These are phyloP conservation scores for Hirtodrosophila cameraria DNA, from an alignment of 2,888 invertebrate genomes.

Conservation along the genomic window DNA sequence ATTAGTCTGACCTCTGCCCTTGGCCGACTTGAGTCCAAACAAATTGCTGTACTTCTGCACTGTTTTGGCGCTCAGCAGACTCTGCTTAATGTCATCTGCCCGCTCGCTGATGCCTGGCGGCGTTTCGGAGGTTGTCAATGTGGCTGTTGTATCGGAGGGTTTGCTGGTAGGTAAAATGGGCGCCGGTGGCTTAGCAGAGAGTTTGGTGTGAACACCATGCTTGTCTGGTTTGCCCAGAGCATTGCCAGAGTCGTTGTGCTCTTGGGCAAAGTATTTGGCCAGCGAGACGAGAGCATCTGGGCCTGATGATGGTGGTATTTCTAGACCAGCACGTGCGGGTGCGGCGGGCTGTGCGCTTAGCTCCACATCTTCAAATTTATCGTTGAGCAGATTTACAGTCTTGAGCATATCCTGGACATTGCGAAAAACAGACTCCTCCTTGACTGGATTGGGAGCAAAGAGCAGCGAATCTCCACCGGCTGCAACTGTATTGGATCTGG, in stretches of 20 bases:
- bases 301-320: constrained; percentile 89
- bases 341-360: constrained; percentile 83
- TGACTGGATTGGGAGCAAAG: constrained; percentile 73
- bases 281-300: constrained; percentile 91
- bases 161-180: constrained; percentile 55
- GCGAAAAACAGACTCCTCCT: constrained; percentile 85
- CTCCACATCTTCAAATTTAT: constrained; percentile 83
- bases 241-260: constrained; percentile 80
- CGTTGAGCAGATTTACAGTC: constrained; percentile 87
- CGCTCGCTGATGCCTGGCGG: constrained; percentile 79
- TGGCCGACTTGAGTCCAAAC: constrained; percentile 75
- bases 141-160: constrained; percentile 70
- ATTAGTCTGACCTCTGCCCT: constrained; percentile 39
- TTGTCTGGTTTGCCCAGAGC: constrained; percentile 64
- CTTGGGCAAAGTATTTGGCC: constrained; percentile 90
- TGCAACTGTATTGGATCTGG: constrained; percentile 54
- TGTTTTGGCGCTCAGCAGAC: constrained; percentile 86
- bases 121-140: constrained; percentile 68
- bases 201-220: constrained; percentile 45
- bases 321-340: constrained; percentile 87
- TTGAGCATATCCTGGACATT: constrained; percentile 89
- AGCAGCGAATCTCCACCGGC: constrained; percentile 70
- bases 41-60: constrained; percentile 79
- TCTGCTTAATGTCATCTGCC: constrained; percentile 85
- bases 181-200: constrained; percentile 40